Base-by-base conservation (phyloP, 2,113 vertebrate genomes). In the Anolis sagrei region DNA sequence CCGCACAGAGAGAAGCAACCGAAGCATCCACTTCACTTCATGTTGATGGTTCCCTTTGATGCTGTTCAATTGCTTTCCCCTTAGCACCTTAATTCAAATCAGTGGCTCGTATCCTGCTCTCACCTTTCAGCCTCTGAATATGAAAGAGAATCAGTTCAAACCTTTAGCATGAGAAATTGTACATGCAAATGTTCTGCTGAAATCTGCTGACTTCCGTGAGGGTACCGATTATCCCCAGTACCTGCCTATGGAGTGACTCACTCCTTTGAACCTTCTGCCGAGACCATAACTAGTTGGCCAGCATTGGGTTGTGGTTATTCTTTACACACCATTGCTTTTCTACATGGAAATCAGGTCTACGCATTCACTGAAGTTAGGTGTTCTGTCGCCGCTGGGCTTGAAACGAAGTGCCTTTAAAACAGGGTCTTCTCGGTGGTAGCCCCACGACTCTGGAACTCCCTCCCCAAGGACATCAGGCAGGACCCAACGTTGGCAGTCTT, bases 31-130 rank as follows among this genome's bases (percentile, higher is more conserved):
- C 83, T 92, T 93, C 90, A 92, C 88, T 95, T 91, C 89, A 93
- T 88, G 89, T 74, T 91, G 88, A 92, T 89, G 72, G 89, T 90
- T 81, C 79, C 84, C 92, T 95, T 95, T 94, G 92, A 94, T 94
- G 91, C 92, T 92, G 92, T 87, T 94, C 92, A 95, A 93, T 91
- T 93, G 92, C 89, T 88, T 75, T 76, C 44, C 75, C 76, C 0
- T n/a, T 81, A 2, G 23, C 27, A 78, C 77, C 79, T n/a, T 29
- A 82, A 75, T 49, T 70, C 25, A 70, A 39, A 75, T 25, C 54
- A 62, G 14, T 61, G 39, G 11, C 32, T 77, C 34, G 36, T 54
- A 62, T 51, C 34, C 34, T 36, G 11, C 29, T 49, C 8, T 48
- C 44, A 14, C 27, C 75, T 36, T 78, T 78, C 32, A 78, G 75